Base-by-base conservation (phyloP, 2,113 vertebrate genomes). In the Piaya cayana region DNA sequence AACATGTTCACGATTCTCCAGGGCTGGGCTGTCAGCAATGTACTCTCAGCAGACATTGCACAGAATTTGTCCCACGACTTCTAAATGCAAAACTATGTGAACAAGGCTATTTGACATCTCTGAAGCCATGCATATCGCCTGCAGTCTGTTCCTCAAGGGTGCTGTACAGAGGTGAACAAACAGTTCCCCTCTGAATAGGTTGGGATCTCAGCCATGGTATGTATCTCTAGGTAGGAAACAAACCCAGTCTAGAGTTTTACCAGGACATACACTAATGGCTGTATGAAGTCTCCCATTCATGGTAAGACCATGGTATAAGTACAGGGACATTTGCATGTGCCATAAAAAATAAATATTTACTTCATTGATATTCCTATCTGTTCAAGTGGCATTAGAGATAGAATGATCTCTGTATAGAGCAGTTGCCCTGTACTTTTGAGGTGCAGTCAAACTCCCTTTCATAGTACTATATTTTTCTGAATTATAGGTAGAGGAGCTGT, bases 71-170 rank as follows among this genome's bases (percentile, higher is more conserved):
- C 52, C 34, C 8, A 9, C 13, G 60, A 30, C 25, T 65, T 43
- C 14, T 9, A 43, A 49, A 62, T 4, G 5, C n/a, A 52, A 30
- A 85, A 21, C 32, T 79, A 8, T 2, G 0, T 3, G 3, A 86
- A 71, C 19, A 68, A 15, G 37, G 27, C n/a, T 23, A 15, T 78
- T 74, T 90, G 50, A 11, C 27, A 58, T 67, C 65, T 36, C 65
- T 59, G 32, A 69, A 82, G 60, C 36, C 15, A 12, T 0, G 0
- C 2, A 2, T 22, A 25, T 34, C 36, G 16, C 45, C 25, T 53
- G 26, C 43, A 55, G 19, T 58, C 26, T 50, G 32, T 82, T 60
- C 58, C 17, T 67, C 5, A 8, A 7, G 12, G 20, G 36, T 17
- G 4, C 47, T 36, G 11, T 25, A 55, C 47, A 45, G 59, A 32